Percentiles rank a stretch among this genome's conserved stretches.
These are phyloP conservation scores for Ennomos erosarius DNA, from an alignment of 2,888 invertebrate species.

Conservation along the genomic window DNA sequence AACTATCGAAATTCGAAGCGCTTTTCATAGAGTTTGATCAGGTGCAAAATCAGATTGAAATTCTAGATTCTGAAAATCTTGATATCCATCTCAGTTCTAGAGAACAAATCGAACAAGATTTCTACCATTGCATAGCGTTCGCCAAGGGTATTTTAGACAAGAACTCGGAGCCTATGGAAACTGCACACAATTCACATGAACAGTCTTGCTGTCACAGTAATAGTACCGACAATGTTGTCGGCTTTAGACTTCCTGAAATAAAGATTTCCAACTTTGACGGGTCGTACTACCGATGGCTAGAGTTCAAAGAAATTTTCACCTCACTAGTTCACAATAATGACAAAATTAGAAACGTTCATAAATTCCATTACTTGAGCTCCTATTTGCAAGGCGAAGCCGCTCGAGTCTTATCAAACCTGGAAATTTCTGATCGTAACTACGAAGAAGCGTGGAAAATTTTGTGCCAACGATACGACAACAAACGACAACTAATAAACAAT, in stretches of 20 bases:
- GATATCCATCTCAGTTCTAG: slow-evolving; percentile 8
- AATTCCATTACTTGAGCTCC: no score
- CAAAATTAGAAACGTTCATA: neutral
- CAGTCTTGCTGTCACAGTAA: neutral
- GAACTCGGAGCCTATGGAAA: neutral
- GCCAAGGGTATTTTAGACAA: slow-evolving; percentile 11
- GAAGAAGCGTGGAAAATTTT: slow-evolving; percentile 34
- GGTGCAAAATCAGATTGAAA: slow-evolving; percentile 28
- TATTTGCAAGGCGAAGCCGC: slow-evolving; percentile 38
- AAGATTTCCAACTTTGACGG: slow-evolving; percentile 39
- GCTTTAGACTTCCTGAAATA: slow-evolving; percentile 25
- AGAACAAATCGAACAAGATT: slow-evolving; percentile 23
- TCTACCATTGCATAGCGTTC: slow-evolving; percentile 16
- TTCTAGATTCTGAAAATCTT: neutral
- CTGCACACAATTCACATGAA: neutral
- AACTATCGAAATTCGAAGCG: slow-evolving; percentile 18
- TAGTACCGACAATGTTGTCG: neutral
- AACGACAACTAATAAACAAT: slow-evolving; percentile 32
- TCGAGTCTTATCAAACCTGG: slow-evolving; percentile 30
- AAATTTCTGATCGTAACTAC: slow-evolving; percentile 34
- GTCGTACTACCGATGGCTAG: slow-evolving; percentile 35
- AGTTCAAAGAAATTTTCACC: slow-evolving; percentile 37
- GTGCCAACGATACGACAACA: slow-evolving; percentile 38
- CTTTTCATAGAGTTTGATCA: slow-evolving; percentile 26
- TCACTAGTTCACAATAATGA: slow-evolving; percentile 37